phyloP scores from a whole-genome alignment of 2,888 invertebrate genomes.

The Perizoma affinitatum region DNA sequence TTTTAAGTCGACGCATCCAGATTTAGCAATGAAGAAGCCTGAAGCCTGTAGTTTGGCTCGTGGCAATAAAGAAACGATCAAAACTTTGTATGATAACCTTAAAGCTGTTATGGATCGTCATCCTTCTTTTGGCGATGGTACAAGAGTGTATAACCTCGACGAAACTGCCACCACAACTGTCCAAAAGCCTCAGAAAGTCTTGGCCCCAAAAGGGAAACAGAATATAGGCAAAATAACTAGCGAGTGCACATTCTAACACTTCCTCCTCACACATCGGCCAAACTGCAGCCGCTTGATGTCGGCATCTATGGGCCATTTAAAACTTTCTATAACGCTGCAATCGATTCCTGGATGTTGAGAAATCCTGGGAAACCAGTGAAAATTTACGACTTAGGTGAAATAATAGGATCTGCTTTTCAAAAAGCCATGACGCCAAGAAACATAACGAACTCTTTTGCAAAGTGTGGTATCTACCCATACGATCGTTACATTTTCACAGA shows the following conservation, averaged over 20 bases:
- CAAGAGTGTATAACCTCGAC: slow-evolving; percentile 24
- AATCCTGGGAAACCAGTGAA: slow-evolving; percentile 15
- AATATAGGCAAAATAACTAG: background rate
- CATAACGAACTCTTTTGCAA: slow-evolving; percentile 20
- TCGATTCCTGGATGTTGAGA: slow-evolving; percentile 18
- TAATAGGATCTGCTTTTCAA: slow-evolving; percentile 13
- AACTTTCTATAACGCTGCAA: slow-evolving; percentile 20
- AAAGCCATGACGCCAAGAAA: slow-evolving; percentile 25
- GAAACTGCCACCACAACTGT: slow-evolving; percentile 32
- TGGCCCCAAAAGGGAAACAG: slow-evolving; percentile 21
- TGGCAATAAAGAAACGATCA: slow-evolving; percentile 29
- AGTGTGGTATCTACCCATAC: slow-evolving; percentile 50
- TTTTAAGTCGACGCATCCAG: slow-evolving; percentile 4
- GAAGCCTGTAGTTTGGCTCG: slow-evolving; percentile 35
- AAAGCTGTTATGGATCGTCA: slow-evolving; percentile 29
- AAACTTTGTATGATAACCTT: slow-evolving; percentile 31
- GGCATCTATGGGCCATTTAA: slow-evolving; percentile 52
- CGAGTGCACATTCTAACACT: slow-evolving; percentile 56
- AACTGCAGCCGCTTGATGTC: slow-evolving; percentile 57
- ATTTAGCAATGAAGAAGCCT: slow-evolving; percentile 19
- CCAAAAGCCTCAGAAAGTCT: slow-evolving; percentile 14
- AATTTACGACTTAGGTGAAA: slow-evolving; percentile 24
- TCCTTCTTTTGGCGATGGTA: slow-evolving; percentile 5
- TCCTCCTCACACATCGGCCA: slow-evolving; percentile 59
- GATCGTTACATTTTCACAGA: slow-evolving; percentile 47